Percentiles rank a stretch among this genome's conserved stretches.
phyloP scores from a whole-genome alignment of 2,888 invertebrate genomes.

The Eristalis arbustorum region DNA sequence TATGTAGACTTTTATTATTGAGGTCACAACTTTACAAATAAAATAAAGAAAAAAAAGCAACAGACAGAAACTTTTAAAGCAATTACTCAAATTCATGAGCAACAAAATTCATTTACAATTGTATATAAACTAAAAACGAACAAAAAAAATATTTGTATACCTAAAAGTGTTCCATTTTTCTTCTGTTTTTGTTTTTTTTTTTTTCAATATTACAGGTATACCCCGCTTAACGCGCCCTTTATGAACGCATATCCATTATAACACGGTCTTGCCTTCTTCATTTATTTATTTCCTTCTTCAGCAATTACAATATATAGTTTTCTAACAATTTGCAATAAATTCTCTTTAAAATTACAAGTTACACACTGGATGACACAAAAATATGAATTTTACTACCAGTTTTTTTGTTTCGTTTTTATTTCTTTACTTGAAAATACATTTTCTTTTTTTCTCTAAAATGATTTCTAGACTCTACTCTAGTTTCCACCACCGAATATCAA shows the following conservation, averaged over 20 bases:
- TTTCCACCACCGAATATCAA: neutral
- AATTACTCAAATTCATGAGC: constrained; percentile 6
- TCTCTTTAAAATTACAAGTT: neutral
- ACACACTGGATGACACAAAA: neutral
- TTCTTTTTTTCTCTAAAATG: neutral
- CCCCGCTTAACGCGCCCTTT: neutral
- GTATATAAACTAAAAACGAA: constrained; percentile 4
- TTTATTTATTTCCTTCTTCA: neutral
- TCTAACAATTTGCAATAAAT: neutral
- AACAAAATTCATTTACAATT: constrained; percentile 9
- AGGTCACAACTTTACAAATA: constrained; percentile 24
- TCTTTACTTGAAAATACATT: neutral
- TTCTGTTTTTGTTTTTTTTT: neutral
- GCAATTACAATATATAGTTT: neutral
- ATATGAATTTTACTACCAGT: neutral
- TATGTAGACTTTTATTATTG: constrained; percentile 22
- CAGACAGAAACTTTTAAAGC: constrained; percentile 13
- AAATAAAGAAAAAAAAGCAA: constrained; percentile 20
- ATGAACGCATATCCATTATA: neutral
- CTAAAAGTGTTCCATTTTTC: neutral
- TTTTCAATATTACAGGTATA: constrained; percentile 2
- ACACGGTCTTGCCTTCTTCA: neutral
- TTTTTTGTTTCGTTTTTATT: neutral
- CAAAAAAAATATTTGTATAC: constrained; percentile 1
- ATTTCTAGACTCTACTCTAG: neutral